Evolutionary conservation across 1,140 invertebrate genomes (phyloP).

Genomic region (Steinernema khuongi): DNA sequence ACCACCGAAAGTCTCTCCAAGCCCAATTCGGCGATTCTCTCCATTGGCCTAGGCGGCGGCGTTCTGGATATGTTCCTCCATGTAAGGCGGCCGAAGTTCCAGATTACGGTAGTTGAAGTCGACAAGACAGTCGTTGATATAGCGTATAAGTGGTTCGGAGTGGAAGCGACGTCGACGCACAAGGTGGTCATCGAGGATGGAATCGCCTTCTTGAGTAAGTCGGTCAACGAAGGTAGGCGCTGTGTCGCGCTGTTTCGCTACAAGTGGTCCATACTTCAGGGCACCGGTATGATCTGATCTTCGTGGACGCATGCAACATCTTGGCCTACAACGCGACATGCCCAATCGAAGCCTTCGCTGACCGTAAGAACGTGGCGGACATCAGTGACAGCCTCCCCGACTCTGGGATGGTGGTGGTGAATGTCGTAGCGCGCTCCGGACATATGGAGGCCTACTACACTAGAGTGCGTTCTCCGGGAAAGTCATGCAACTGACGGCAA

Average conservation of each 20-base stretch:
- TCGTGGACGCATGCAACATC: conserved; percentile 17
- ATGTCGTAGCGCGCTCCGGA: background rate
- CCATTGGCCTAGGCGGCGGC: conserved; percentile 22
- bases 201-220: background rate
- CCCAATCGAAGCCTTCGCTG: background rate
- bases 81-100: background rate
- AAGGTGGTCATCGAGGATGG: conserved; percentile 6
- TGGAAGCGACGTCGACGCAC: background rate
- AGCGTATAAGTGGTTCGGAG: conserved; percentile 23
- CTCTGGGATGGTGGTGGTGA: background rate
- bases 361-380: background rate
- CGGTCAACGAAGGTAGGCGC: background rate
- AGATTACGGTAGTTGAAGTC: conserved; percentile 22
- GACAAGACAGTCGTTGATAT: conserved; percentile 16
- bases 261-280: background rate
- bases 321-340: background rate
- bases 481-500: background rate
- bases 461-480: background rate
- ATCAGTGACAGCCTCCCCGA: background rate
- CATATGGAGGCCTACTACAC: background rate
- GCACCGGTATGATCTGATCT: background rate
- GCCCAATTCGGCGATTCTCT: background rate
- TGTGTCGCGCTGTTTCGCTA: background rate
- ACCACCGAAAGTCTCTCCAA: background rate
- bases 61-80: conserved; percentile 20